Percentiles rank a stretch among this genome's conserved stretches.
These are phyloP conservation scores for Atherinomorus stipes DNA, from an alignment of 2,113 vertebrate species.

Conservation along the genomic window DNA sequence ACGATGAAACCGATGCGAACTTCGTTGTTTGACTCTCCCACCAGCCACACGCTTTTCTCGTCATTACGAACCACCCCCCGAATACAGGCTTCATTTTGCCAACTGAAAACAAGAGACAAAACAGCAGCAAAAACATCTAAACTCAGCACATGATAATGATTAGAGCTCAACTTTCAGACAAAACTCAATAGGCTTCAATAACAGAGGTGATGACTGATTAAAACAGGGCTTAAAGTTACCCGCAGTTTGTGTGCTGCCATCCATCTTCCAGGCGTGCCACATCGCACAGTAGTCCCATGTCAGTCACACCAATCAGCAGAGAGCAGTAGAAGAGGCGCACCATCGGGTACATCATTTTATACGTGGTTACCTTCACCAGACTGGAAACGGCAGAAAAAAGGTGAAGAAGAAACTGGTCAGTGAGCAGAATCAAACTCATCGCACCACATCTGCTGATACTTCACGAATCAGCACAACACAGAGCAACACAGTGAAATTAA, in stretches of 20 bases:
- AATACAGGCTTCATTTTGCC: accelerated
- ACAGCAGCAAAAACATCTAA: too few relatives aligned
- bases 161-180: not conserved
- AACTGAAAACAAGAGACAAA: constrained; percentile 49
- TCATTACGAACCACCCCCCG: constrained; percentile 51
- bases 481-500: too few relatives aligned
- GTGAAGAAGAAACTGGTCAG: not conserved
- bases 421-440: too few relatives aligned
- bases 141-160: too few relatives aligned
- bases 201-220: not conserved
- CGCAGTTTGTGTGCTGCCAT: accelerated
- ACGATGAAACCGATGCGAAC: constrained; percentile 65
- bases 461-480: too few relatives aligned
- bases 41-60: constrained; percentile 73
- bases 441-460: too few relatives aligned
- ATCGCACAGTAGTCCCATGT: accelerated
- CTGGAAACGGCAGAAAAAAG: constrained; percentile 32
- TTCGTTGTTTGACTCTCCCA: accelerated
- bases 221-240: constrained; percentile 14
- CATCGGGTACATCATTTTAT: not conserved
- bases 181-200: not conserved
- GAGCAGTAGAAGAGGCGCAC: constrained; percentile 58
- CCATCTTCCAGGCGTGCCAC: accelerated
- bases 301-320: constrained; percentile 45
- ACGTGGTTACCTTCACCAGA: constrained; percentile 59